Evolutionary conservation across 1,140 invertebrate species (phyloP).

Genomic region (Cecropterus lyciades): DNA sequence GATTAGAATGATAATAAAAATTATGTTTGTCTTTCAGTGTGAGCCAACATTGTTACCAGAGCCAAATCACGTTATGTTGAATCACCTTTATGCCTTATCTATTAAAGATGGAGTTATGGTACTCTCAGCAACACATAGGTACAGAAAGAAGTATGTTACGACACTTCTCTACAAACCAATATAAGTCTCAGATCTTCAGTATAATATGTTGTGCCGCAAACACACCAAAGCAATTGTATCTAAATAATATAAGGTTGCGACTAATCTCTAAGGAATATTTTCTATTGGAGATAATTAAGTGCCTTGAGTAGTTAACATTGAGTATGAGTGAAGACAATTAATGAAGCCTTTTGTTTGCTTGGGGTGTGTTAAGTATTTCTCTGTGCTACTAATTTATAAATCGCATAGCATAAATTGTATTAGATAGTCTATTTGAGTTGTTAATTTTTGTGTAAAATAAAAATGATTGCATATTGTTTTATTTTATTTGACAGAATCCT

Average conservation of each 20-base stretch:
- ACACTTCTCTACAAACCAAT: slow-evolving; percentile 99
- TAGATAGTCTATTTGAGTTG: slow-evolving; percentile 24
- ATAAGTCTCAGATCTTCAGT: slow-evolving; percentile 76
- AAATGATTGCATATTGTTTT: not conserved
- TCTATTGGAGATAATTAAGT: not conserved
- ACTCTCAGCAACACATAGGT: slow-evolving; percentile 97
- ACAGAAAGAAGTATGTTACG: slow-evolving; percentile 99
- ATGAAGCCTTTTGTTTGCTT: not conserved
- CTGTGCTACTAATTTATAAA: slow-evolving; percentile 24
- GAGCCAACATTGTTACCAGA: slow-evolving; percentile 99
- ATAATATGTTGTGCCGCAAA: slow-evolving; percentile 20
- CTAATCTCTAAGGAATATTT: not conserved
- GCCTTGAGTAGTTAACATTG: not conserved
- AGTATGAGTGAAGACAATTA: not conserved
- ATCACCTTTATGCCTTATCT: slow-evolving; percentile 99
- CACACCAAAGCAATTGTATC: slow-evolving; percentile 1
- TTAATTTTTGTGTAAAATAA: slow-evolving; percentile 26
- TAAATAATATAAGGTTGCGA: not conserved
- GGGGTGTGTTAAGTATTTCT: not conserved
- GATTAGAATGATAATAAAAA: not conserved
- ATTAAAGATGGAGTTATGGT: slow-evolving; percentile 99
- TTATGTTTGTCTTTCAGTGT: slow-evolving; percentile 88
- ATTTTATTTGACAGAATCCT: not conserved
- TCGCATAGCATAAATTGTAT: slow-evolving; percentile 24
- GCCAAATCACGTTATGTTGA: slow-evolving; percentile 99